These are phyloP conservation scores for Serranus cabrilla DNA, from an alignment of 2,797 vertebrate species.

Conservation along the genomic window DNA sequence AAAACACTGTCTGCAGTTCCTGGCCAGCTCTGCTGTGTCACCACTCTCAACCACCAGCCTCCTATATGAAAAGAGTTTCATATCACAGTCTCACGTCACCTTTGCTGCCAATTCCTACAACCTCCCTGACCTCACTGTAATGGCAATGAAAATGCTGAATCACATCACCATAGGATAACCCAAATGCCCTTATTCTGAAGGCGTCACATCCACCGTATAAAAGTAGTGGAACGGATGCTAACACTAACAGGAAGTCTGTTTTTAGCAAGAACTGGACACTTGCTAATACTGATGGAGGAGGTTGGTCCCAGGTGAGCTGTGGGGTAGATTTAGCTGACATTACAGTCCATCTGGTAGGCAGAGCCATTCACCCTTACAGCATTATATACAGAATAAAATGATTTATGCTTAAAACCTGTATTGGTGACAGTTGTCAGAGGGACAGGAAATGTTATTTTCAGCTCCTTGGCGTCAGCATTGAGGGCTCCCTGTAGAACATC, in stretches of 20 bases:
- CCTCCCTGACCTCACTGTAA: conserved; percentile 9
- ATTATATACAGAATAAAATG: conserved; percentile 68
- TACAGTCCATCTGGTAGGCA: conserved; percentile 67
- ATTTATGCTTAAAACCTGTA: conserved; percentile 78
- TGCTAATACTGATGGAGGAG: conserved; percentile 86
- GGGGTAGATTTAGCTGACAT: conserved; percentile 83
- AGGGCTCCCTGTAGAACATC: conserved; percentile 47
- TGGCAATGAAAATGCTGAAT: conserved; percentile 46
- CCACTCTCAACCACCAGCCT: background rate
- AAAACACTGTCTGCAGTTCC: background rate
- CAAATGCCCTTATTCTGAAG: conserved; percentile 34
- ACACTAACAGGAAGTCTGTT: conserved; percentile 70
- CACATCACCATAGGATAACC: conserved; percentile 24
- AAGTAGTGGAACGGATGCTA: conserved; percentile 2
- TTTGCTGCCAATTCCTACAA: conserved; percentile 3
- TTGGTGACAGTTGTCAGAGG: conserved; percentile 68
- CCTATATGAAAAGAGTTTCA: background rate
- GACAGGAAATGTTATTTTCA: conserved; percentile 73
- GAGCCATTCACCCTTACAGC: conserved; percentile 65
- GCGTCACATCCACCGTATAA: conserved; percentile 33
- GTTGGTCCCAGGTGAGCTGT: conserved; percentile 65
- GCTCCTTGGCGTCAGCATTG: conserved; percentile 65
- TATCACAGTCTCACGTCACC: background rate
- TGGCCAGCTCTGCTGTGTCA: background rate
- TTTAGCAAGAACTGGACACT: conserved; percentile 76